Conservation (phyloP, 1,140 invertebrate genomes). For the Zaprionus camerounensis region DNA sequence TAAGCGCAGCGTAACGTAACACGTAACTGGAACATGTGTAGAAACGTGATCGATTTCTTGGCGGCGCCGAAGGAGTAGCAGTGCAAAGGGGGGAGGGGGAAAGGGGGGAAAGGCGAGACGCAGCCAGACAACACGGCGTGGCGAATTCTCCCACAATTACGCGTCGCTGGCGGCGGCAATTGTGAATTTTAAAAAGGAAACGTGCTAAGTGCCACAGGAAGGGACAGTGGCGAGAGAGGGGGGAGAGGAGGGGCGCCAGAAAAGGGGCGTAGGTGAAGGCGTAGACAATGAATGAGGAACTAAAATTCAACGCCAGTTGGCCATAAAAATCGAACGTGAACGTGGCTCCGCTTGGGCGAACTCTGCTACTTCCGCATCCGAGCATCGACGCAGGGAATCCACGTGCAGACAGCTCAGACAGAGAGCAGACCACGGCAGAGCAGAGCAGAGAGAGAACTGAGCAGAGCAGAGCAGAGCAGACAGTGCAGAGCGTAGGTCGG, state of each 20-base stretch:
- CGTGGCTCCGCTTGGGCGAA: slow-evolving; percentile 42
- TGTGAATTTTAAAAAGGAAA: slow-evolving; percentile 83
- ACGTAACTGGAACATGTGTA: slow-evolving; percentile 78
- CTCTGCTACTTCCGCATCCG: slow-evolving; percentile 56
- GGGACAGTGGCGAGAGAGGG: background rate
- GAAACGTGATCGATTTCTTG: slow-evolving; percentile 81
- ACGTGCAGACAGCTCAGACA: slow-evolving; percentile 70
- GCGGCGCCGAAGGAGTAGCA: slow-evolving; percentile 10
- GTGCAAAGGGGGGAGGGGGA: background rate
- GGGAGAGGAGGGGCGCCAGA: background rate
- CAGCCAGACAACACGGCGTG: slow-evolving; percentile 67
- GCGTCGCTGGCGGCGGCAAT: slow-evolving; percentile 72
- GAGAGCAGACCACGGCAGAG: background rate
- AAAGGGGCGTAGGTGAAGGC: slow-evolving; percentile 28
- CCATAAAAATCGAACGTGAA: slow-evolving; percentile 80
- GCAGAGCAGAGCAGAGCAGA: slow-evolving; percentile 30
- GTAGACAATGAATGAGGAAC: slow-evolving; percentile 77
- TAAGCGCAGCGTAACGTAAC: slow-evolving; percentile 62
- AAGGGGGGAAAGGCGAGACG: slow-evolving; percentile 10
- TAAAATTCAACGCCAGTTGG: slow-evolving; percentile 58
- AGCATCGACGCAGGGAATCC: slow-evolving; percentile 30
- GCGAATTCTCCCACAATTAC: slow-evolving; percentile 81
- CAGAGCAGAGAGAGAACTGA: background rate
- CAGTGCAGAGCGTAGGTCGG: slow-evolving; percentile 70
- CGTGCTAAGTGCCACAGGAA: slow-evolving; percentile 67